Evolutionary conservation across 2,888 invertebrate species (phyloP).

Genomic region (Nectonema munidae): DNA sequence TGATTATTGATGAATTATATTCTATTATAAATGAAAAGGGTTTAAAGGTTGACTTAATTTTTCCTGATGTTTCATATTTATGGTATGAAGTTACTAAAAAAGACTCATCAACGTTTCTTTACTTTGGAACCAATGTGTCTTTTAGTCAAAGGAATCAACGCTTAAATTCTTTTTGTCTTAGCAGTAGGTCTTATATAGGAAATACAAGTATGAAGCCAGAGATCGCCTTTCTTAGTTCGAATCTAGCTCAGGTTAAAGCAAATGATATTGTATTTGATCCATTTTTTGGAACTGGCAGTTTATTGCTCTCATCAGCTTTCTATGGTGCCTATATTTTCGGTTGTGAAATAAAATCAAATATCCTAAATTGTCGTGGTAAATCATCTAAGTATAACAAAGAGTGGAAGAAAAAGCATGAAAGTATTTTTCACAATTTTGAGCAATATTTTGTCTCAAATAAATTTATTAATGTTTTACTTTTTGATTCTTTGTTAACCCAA

Average conservation of each 20-base stretch:
- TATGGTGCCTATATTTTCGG: slow-evolving; percentile 23
- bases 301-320: slow-evolving; percentile 22
- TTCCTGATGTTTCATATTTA: no score
- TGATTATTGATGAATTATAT: no score
- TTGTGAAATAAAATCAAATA: slow-evolving; percentile 16
- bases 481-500: slow-evolving; percentile 47
- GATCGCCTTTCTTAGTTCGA: slow-evolving; percentile 67
- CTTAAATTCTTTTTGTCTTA: slow-evolving; percentile 1
- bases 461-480: slow-evolving; percentile 56
- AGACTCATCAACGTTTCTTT: no score
- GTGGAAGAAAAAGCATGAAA: slow-evolving; percentile 36
- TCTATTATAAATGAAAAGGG: no score
- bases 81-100: no score
- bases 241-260: slow-evolving; percentile 41
- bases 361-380: slow-evolving; percentile 17
- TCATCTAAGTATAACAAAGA: slow-evolving; percentile 27
- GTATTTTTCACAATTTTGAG: slow-evolving; percentile 46
- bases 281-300: slow-evolving; percentile 42
- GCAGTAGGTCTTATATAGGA: slow-evolving; percentile 54
- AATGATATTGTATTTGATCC: slow-evolving; percentile 59
- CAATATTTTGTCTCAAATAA: slow-evolving; percentile 44
- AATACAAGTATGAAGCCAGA: slow-evolving; percentile 96
- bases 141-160: no score
- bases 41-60: no score
- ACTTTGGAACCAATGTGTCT: no score